Conservation (phyloP, 2,797 vertebrate genomes). For the Mus spretus region DNA sequence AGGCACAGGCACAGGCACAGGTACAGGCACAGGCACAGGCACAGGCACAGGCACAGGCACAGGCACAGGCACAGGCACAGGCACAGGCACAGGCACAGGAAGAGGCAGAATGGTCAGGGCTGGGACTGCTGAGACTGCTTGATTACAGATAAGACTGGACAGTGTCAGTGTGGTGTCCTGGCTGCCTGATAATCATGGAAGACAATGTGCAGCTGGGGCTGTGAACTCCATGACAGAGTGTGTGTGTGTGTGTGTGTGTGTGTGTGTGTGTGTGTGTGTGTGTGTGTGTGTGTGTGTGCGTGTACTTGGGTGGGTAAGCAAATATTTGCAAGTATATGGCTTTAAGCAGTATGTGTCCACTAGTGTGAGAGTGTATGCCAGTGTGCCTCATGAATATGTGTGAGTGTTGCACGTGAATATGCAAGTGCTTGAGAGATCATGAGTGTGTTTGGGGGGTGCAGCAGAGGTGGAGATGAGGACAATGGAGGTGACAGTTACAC, state of each 20-base stretch:
- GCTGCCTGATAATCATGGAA: background rate
- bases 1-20: background rate
- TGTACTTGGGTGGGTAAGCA: background rate
- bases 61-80: background rate
- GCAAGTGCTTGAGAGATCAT: background rate
- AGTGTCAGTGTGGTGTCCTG: background rate
- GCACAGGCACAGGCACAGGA: background rate
- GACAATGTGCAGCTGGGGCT: background rate
- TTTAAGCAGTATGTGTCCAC: background rate
- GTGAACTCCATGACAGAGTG: background rate
- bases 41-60: background rate
- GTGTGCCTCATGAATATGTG: background rate
- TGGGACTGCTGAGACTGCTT: background rate
- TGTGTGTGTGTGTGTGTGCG: background rate
- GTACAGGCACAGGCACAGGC: background rate
- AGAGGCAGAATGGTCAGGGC: background rate
- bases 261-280: background rate
- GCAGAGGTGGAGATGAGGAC: background rate
- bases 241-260: background rate
- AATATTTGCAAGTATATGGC: background rate
- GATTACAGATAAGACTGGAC: background rate
- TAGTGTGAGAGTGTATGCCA: background rate
- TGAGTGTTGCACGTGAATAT: background rate
- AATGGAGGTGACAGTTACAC: background rate
- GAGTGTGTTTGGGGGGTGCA: background rate